phyloP scores from a whole-genome alignment of 2,113 vertebrate species.

The Apteryx owenii region DNA sequence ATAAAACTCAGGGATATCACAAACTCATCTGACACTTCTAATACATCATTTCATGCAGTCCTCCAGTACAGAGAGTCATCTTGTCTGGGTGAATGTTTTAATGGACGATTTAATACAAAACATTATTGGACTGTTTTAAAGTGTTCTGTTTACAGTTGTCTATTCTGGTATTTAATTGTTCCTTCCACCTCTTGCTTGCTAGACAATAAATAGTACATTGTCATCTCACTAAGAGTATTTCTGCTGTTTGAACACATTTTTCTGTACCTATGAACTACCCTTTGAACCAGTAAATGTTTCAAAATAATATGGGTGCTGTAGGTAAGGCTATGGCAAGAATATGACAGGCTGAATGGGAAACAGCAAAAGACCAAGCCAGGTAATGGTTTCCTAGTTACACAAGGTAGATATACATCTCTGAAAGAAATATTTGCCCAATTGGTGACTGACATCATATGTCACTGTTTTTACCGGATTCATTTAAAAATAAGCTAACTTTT shows the following conservation, averaged over 20 bases:
- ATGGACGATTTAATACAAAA: slow-evolving; percentile 33
- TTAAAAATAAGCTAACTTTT: neutral
- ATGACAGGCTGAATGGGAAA: neutral
- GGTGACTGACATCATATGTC: neutral
- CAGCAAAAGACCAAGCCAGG: slow-evolving; percentile 1
- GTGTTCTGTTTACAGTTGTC: slow-evolving; percentile 24
- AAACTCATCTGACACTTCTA: neutral
- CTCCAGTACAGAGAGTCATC: neutral
- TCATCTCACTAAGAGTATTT: slow-evolving; percentile 4
- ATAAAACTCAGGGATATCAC: slow-evolving; percentile 3
- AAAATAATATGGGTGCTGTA: slow-evolving; percentile 29
- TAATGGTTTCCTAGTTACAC: slow-evolving; percentile 14
- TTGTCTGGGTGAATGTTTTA: neutral
- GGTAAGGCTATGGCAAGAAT: slow-evolving; percentile 14
- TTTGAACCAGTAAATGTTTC: slow-evolving; percentile 52
- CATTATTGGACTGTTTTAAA: neutral
- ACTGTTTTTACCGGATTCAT: neutral
- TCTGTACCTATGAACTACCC: slow-evolving; percentile 4
- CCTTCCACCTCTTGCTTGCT: neutral
- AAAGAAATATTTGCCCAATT: neutral
- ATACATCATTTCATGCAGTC: neutral
- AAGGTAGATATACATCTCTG: neutral
- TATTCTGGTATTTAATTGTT: slow-evolving; percentile 26
- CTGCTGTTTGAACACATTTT: slow-evolving; percentile 13
- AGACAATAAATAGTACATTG: slow-evolving; percentile 37